Evolutionary conservation across 2,888 invertebrate genomes (phyloP).

Genomic region (Coenonympha glycerion): DNA sequence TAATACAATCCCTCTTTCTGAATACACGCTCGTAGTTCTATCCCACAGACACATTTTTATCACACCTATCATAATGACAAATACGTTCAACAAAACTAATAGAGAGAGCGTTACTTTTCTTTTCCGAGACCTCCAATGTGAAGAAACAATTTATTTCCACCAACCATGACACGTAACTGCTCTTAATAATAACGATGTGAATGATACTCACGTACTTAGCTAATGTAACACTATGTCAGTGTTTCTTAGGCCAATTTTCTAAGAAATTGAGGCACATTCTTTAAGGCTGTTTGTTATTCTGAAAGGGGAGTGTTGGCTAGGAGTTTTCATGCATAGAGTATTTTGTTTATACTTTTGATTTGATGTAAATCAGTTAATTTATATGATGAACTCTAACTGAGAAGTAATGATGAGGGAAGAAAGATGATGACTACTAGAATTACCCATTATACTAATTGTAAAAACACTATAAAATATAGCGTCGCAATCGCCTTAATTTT

Average conservation of each 20-base stretch:
- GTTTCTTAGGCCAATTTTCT: slow-evolving; percentile 34
- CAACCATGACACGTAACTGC: slow-evolving; percentile 32
- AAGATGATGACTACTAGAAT: no score
- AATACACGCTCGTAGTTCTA: not conserved
- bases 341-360: slow-evolving; percentile 16
- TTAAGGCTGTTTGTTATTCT: slow-evolving; percentile 31
- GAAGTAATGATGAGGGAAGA: no score
- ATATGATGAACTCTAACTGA: no score
- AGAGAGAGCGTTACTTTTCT: slow-evolving; percentile 31
- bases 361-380: slow-evolving; percentile 3
- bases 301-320: slow-evolving; percentile 22
- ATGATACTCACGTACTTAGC: slow-evolving; percentile 55
- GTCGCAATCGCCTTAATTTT: no score
- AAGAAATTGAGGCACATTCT: slow-evolving; percentile 44
- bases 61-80: slow-evolving; percentile 12
- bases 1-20: not conserved
- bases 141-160: slow-evolving; percentile 32
- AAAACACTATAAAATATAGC: no score
- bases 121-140: slow-evolving; percentile 19
- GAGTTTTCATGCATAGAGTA: slow-evolving; percentile 24
- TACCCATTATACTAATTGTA: no score
- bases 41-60: not conserved
- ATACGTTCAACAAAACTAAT: slow-evolving; percentile 20
- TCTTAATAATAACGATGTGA: slow-evolving; percentile 40
- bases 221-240: slow-evolving; percentile 58